phyloP scores from a whole-genome alignment of 1,140 invertebrate species.

The Diachasma alloeum region DNA sequence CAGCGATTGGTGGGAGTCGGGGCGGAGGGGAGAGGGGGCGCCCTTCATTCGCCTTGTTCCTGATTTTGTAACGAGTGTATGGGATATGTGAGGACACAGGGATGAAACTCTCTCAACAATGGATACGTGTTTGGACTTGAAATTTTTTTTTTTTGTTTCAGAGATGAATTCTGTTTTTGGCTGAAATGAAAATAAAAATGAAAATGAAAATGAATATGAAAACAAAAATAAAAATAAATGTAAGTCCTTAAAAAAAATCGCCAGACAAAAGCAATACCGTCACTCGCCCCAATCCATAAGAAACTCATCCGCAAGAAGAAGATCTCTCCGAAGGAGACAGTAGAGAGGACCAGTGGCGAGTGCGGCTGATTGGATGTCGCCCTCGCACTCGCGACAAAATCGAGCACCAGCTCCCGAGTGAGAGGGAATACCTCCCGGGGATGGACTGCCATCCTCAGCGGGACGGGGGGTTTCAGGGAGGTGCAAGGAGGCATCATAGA shows the following conservation, averaged over 20 bases:
- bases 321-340: conserved; percentile 11
- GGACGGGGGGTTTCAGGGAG: conserved; percentile 19
- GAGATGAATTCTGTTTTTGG: too few relatives aligned
- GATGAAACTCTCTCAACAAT: conserved; percentile 15
- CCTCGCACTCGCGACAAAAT: conserved; percentile 56
- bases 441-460: background rate
- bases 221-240: too few relatives aligned
- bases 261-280: too few relatives aligned
- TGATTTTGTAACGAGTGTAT: conserved; percentile 3
- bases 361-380: conserved; percentile 58
- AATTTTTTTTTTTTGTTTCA: background rate
- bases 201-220: too few relatives aligned
- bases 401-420: conserved; percentile 36
- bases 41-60: conserved; percentile 27
- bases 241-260: too few relatives aligned
- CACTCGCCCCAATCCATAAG: background rate
- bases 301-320: conserved; percentile 13
- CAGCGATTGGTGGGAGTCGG: background rate
- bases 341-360: conserved; percentile 31
- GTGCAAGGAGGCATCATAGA: conserved; percentile 56
- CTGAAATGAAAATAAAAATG: too few relatives aligned
- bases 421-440: background rate
- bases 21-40: background rate
- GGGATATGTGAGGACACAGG: background rate
- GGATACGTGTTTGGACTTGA: conserved; percentile 31